Evolutionary conservation across 2,888 invertebrate species (phyloP), one percentile per base, ranked within the genome.

Genomic region (Cenopis cana): DNA sequence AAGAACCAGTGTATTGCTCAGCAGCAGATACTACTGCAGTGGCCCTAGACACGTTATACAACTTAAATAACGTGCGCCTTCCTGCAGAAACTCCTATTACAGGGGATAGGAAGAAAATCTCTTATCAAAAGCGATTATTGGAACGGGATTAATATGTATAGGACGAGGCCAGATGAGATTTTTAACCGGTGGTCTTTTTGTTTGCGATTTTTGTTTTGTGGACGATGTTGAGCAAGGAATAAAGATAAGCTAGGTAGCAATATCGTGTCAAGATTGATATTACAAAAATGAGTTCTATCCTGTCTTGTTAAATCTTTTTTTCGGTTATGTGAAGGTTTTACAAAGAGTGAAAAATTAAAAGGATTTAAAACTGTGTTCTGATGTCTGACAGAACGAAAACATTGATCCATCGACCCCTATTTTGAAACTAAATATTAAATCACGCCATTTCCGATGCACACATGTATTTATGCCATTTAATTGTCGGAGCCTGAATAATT

Each of bases 11-110:
- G 41, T 54, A n/a, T 61, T 17, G 50, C 62, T 36, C 65, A 59
- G 57, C 62, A 68, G 69, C 54, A 60, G 72, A 54, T 64, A 46
- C 33, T 20, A 69, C 64, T 76, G 77, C 78, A 79, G 76, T 77
- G 74, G 74, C 68, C 79, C 75, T 75, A 67, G 74, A 85, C 85
- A 85, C 84, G 85, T 85, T 90, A 89, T 89, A 88, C 88, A 90
- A 90, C 82, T 90, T 87, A 90, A 90, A 92, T 88, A 89, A 84
- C 80, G 80, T 75, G 85, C 74, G 78, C 85, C 81, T 71, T 82
- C 88, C 88, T 88, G 89, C 89, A 88, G 89, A 91, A 91, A 89
- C 86, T 88, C 87, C 90, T 83, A 91, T 93, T 93, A 91, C 87
- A 78, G 81, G 74, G 85, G 86, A 88, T 88, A 84, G 87, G 85